These are phyloP conservation scores for Myiozetetes cayanensis DNA, from an alignment of 2,113 vertebrate genomes.

Conservation along the genomic window DNA sequence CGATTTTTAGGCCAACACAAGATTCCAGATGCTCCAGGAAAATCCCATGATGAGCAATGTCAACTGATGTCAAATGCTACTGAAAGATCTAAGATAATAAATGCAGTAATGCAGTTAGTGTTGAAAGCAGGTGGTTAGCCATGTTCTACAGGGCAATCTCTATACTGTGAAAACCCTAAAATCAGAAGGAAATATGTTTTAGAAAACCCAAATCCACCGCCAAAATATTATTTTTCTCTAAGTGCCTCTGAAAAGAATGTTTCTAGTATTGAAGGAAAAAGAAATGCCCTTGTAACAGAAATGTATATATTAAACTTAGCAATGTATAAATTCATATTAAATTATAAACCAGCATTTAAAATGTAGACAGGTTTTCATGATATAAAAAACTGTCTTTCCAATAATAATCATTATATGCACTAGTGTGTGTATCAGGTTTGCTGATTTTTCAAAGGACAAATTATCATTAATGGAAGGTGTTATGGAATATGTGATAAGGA, in stretches of 20 bases:
- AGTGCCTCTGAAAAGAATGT: not conserved
- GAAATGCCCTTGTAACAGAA: not conserved
- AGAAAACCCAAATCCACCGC: not conserved
- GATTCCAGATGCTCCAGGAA: conserved; percentile 60
- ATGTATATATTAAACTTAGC: not conserved
- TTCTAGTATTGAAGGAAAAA: not conserved
- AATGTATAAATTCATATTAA: not conserved
- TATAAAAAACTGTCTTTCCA: not conserved
- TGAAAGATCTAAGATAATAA: conserved; percentile 42
- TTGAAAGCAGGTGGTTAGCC: conserved; percentile 40
- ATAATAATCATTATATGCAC: not conserved
- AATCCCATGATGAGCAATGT: conserved; percentile 41
- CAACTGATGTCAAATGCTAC: conserved; percentile 52
- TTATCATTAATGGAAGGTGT: not conserved
- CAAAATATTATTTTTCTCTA: not conserved
- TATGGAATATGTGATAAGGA: not conserved
- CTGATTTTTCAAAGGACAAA: not conserved
- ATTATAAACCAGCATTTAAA: not conserved
- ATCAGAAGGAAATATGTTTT: not conserved
- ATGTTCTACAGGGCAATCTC: not conserved
- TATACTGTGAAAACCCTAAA: not conserved
- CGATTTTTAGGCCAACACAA: conserved; percentile 22
- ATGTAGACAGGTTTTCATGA: not conserved
- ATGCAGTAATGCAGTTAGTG: not conserved
- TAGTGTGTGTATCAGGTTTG: not conserved